Conservation (phyloP, 2,888 invertebrate species). For the Herminia tarsipennalis region DNA sequence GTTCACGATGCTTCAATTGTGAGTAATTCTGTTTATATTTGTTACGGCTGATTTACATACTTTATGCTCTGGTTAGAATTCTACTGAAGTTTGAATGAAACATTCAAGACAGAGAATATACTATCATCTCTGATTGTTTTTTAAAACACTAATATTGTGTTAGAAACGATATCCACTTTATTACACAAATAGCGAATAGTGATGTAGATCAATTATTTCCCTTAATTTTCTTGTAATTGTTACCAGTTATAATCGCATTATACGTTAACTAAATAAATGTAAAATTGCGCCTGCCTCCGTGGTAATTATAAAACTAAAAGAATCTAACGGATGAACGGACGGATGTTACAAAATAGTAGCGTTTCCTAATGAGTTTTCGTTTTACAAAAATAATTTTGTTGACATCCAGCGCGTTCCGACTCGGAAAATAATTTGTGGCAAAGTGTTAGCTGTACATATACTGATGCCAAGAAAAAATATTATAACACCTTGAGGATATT, state of each 20-base stretch:
- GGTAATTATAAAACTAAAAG: conserved; percentile 5
- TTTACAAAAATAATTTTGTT: conserved; percentile 33
- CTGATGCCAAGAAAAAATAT: no score
- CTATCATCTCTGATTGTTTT: no score
- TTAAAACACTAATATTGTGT: no score
- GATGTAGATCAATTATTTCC: no score
- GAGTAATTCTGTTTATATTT: conserved; percentile 21
- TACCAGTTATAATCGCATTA: no score
- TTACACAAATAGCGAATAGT: no score
- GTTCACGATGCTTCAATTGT: conserved; percentile 33
- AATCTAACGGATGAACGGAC: conserved; percentile 26
- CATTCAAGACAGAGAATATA: not conserved
- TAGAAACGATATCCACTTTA: no score
- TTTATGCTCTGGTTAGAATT: not conserved
- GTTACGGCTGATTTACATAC: conserved; percentile 9
- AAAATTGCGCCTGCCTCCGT: not conserved
- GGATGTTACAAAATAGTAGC: conserved; percentile 42
- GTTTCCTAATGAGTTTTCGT: conserved; percentile 36
- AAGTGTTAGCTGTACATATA: no score
- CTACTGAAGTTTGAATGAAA: not conserved
- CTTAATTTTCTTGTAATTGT: no score
- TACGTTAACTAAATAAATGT: not conserved
- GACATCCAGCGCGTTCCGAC: conserved; percentile 3
- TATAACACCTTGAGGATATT: no score
- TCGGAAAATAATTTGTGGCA: not conserved